phyloP scores from a whole-genome alignment of 1,140 invertebrate species.

The Achroia grisella region DNA sequence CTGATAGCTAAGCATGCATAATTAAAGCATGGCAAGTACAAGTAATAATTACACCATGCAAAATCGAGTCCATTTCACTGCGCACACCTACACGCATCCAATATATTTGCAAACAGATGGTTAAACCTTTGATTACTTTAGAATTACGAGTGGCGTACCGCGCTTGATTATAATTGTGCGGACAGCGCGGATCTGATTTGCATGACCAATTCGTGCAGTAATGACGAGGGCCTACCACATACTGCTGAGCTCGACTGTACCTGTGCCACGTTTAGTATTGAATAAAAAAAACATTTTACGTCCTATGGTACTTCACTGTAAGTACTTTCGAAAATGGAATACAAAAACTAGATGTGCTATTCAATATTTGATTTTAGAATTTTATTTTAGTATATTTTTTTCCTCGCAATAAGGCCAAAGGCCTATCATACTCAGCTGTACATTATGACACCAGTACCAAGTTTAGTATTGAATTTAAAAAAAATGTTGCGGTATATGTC shows the following conservation, averaged over 20 bases:
- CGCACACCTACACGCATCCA: conserved; percentile 6
- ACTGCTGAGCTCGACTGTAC: conserved; percentile 7
- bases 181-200: conserved; percentile 58
- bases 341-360: no score
- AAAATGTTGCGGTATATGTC: no score
- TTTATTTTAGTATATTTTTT: no score
- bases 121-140: conserved; percentile 62
- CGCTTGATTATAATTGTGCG: conserved; percentile 68
- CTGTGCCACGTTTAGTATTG: no score
- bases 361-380: no score
- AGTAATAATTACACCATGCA: conserved; percentile 11
- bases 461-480: no score
- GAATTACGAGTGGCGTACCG: conserved; percentile 59
- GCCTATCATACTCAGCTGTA: no score
- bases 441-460: no score
- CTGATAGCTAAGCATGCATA: neutral
- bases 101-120: conserved; percentile 46
- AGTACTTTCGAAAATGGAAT: no score
- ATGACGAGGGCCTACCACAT: conserved; percentile 49
- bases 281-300: no score
- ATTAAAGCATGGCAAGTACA: conserved; percentile 18
- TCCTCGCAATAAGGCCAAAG: no score
- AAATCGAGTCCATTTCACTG: conserved; percentile 11
- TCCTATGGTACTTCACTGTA: no score
- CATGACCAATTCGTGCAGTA: conserved; percentile 61